Percentiles rank a stretch among this genome's conserved stretches.
These are phyloP conservation scores for Portevinia maculata DNA, from an alignment of 2,888 invertebrate species.

Conservation along the genomic window DNA sequence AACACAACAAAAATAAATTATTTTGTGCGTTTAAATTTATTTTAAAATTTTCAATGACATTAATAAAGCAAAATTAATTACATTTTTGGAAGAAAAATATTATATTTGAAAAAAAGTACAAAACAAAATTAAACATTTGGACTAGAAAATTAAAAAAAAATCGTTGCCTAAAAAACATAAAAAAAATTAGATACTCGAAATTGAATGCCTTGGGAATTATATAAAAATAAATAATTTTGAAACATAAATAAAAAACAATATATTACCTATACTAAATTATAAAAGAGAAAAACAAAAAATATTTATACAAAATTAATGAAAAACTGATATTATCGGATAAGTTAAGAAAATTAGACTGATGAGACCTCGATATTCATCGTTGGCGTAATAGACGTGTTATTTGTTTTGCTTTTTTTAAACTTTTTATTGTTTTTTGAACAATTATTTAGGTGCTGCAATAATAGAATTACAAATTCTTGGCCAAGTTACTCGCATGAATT, in stretches of 20 bases:
- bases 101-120: constrained; percentile 52
- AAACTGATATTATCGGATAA: constrained; percentile 65
- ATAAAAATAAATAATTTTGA: constrained; percentile 64
- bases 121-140: constrained; percentile 70
- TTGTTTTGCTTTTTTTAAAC: neutral
- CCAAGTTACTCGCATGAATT: too few relatives aligned
- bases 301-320: constrained; percentile 76
- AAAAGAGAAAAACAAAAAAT: constrained; percentile 75
- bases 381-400: constrained; percentile 8
- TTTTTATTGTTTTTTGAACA: neutral
- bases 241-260: constrained; percentile 71
- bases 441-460: too few relatives aligned
- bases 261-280: constrained; percentile 76
- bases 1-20: constrained; percentile 14
- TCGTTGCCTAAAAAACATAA: constrained; percentile 69
- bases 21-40: constrained; percentile 58
- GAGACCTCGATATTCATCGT: constrained; percentile 36
- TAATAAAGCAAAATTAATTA: constrained; percentile 64
- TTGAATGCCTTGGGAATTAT: constrained; percentile 73
- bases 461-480: too few relatives aligned
- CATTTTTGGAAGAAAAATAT: constrained; percentile 26
- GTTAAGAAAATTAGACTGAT: constrained; percentile 59
- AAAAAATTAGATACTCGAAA: constrained; percentile 72
- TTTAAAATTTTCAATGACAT: constrained; percentile 31
- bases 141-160: constrained; percentile 75